Evolutionary conservation across 2,797 vertebrate genomes (phyloP), one percentile per base, ranked within the genome.

Genomic region (Enteromius treurensis): DNA sequence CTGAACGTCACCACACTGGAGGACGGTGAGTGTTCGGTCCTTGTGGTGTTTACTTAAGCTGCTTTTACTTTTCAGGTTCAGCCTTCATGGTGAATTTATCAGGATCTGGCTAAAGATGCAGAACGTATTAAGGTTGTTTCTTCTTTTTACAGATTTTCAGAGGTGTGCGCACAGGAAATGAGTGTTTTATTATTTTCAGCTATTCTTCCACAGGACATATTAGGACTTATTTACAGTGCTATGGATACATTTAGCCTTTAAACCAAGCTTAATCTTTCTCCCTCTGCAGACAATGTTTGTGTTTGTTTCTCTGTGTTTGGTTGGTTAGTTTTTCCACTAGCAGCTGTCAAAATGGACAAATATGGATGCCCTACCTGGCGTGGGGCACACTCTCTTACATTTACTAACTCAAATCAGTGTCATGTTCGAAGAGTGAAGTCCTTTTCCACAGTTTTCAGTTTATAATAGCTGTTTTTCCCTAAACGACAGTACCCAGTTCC

Each of bases 401-500:
- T 62, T 49, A 67, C 29, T 47, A 13, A 37, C 79, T 29, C 26
- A 34, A 5, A 69, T 26, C 32, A 45, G 11, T 17, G 29, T 68
- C 40, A n/a, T 26, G 55, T 64, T 51, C 23, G 14, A 58, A 64
- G 17, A 40, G 17, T 64, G 47, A 47, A 53, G 1, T 49, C 34
- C 23, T n/a, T 74, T 32, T 29, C 23, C 26, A 21, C 58, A 49
- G 10, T 51, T 75, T n/a, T 13, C 55, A 77, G 67, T 85, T 80
- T 83, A 89, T 90, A 82, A 91, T 88, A 89, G 92, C 88, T 92
- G 67, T 91, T 88, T 92, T 82, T 92, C 88, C 88, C 88, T 87
- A 69, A 90, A 88, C 94, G 92, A 91, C 92, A 99, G 98, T 94
- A 92, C 98, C 98, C 82, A 96, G 95, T 90, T 97, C 96, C 88